These are phyloP conservation scores for Pogoniulus pusillus DNA, from an alignment of 2,797 vertebrate genomes.

Conservation along the genomic window DNA sequence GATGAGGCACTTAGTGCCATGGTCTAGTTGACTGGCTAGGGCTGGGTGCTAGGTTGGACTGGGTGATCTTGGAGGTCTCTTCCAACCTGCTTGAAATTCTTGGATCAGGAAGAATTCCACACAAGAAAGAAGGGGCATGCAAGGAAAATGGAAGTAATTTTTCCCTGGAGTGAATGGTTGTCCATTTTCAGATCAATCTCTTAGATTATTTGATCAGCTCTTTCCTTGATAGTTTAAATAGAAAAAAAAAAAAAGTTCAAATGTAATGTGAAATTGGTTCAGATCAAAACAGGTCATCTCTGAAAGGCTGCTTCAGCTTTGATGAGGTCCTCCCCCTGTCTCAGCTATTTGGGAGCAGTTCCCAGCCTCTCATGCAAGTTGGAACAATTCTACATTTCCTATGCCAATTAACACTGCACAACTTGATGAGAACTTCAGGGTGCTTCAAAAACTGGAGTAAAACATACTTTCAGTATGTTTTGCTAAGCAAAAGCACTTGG, in stretches of 20 bases:
- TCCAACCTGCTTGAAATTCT: too few relatives aligned
- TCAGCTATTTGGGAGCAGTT: conserved; percentile 23
- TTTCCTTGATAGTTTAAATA: background rate
- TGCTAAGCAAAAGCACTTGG: background rate
- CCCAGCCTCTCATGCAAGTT: conserved; percentile 10
- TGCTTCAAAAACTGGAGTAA: background rate
- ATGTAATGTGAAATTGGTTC: background rate
- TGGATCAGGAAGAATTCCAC: background rate
- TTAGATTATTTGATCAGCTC: background rate
- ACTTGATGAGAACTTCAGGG: background rate
- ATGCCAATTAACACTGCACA: background rate
- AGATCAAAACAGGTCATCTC: conserved; percentile 8
- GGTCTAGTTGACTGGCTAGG: too few relatives aligned
- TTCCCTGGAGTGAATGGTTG: background rate
- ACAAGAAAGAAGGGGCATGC: background rate
- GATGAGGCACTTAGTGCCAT: too few relatives aligned
- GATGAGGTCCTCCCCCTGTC: background rate
- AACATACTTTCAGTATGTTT: background rate
- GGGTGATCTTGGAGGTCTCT: too few relatives aligned
- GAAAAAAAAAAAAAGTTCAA: background rate
- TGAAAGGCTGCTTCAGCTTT: background rate
- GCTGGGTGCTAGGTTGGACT: too few relatives aligned
- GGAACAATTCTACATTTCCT: conserved; percentile 26
- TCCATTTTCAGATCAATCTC: background rate
- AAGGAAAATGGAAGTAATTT: background rate